Evolutionary conservation across 1,140 invertebrate species (phyloP).

Genomic region (Tribolium madens): DNA sequence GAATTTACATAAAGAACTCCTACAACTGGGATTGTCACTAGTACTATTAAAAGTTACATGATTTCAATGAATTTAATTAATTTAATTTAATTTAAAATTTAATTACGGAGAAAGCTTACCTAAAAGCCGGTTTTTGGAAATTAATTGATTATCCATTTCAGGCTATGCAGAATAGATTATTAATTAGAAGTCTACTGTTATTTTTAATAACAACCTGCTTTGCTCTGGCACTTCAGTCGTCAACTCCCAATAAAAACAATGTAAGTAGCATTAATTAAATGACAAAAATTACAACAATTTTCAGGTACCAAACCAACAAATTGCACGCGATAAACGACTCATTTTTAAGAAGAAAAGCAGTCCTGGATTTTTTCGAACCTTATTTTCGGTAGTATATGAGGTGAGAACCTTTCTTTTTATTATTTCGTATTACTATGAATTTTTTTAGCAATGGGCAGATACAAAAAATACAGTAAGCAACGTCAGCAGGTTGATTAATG

Average conservation of each 20-base stretch:
- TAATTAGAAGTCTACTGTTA: constrained; percentile 31
- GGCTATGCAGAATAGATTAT: constrained; percentile 40
- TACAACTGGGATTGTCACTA: background rate
- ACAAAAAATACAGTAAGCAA: constrained; percentile 42
- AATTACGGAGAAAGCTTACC: constrained; percentile 1
- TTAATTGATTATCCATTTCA: constrained; percentile 20
- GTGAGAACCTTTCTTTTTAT: background rate
- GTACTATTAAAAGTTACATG: background rate
- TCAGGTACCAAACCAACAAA: constrained; percentile 2
- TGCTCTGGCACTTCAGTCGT: constrained; percentile 4
- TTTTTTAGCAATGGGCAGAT: constrained; percentile 46
- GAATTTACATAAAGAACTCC: background rate
- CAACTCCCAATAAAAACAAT: background rate
- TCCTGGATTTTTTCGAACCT: constrained; percentile 27
- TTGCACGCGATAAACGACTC: background rate
- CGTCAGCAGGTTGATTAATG: constrained; percentile 37
- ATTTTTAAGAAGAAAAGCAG: constrained; percentile 3
- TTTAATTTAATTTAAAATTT: too few species aligned
- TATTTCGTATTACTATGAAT: background rate
- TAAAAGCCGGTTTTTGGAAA: constrained; percentile 7
- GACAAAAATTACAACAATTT: background rate
- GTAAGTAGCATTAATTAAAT: constrained; percentile 11
- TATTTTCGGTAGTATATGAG: constrained; percentile 38
- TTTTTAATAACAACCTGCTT: constrained; percentile 35
- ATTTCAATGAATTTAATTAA: too few species aligned